Conservation (phyloP, 2,797 vertebrate species). For the Synanceia verrucosa region DNA sequence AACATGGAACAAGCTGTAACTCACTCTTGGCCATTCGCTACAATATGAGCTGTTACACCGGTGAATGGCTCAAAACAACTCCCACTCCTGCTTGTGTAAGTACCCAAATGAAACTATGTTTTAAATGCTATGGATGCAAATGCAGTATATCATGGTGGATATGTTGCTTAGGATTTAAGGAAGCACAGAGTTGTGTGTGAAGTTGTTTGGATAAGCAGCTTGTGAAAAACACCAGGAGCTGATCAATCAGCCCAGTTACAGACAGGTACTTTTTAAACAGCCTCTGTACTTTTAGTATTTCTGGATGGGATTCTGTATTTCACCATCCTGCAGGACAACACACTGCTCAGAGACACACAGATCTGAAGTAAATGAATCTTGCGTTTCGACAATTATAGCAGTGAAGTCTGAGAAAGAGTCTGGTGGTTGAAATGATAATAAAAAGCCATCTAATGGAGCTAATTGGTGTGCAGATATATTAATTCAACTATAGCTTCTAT, state of each 20-base stretch:
- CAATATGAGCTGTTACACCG: too few species aligned
- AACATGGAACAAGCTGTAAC: too few species aligned
- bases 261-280: neutral
- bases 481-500: neutral
- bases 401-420: neutral
- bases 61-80: too few species aligned
- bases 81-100: too few species aligned
- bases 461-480: neutral
- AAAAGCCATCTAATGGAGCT: neutral
- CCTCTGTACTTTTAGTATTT: neutral
- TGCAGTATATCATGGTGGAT: too few species aligned
- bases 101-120: too few species aligned
- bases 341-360: neutral
- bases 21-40: too few species aligned
- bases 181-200: neutral
- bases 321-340: neutral
- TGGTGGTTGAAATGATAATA: neutral
- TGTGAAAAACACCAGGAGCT: neutral
- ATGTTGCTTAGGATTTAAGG: too few species aligned
- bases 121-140: too few species aligned
- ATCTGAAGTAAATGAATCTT: neutral
- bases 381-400: neutral
- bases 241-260: accelerated
- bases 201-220: neutral
- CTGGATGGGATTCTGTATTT: neutral